These are phyloP conservation scores for Xiphophorus birchmanni DNA, from an alignment of 2,797 vertebrate genomes.

Conservation along the genomic window DNA sequence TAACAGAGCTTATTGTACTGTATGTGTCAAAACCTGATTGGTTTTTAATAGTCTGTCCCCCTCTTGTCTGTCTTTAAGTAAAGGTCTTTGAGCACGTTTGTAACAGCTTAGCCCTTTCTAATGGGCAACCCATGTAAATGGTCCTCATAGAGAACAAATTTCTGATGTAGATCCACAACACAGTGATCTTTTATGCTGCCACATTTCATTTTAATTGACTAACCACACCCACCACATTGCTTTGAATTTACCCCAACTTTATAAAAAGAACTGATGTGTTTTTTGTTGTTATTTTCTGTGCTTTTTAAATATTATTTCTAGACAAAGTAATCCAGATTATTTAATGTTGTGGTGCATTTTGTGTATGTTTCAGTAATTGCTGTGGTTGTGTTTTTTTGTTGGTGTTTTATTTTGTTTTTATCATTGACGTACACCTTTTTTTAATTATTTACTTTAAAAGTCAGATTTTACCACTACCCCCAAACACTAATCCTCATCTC, in stretches of 20 bases:
- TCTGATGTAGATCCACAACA: slow-evolving; percentile 54
- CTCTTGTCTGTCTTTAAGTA: slow-evolving; percentile 75
- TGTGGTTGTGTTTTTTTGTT: slow-evolving; percentile 25
- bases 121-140: slow-evolving; percentile 87
- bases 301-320: slow-evolving; percentile 63
- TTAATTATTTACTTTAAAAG: slow-evolving; percentile 51
- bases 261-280: slow-evolving; percentile 61
- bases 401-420: not conserved
- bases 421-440: slow-evolving; percentile 36
- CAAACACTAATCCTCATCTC: slow-evolving; percentile 81
- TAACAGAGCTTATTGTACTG: slow-evolving; percentile 51
- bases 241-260: slow-evolving; percentile 67
- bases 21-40: slow-evolving; percentile 73
- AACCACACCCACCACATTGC: slow-evolving; percentile 72
- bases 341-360: slow-evolving; percentile 64
- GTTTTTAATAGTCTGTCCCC: slow-evolving; percentile 64
- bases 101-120: slow-evolving; percentile 74
- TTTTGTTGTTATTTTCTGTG: slow-evolving; percentile 68
- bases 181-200: slow-evolving; percentile 49
- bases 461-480: slow-evolving; percentile 19
- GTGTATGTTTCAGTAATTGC: slow-evolving; percentile 50
- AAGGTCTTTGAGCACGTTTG: slow-evolving; percentile 70
- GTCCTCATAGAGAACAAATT: slow-evolving; percentile 77
- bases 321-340: slow-evolving; percentile 22
- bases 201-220: slow-evolving; percentile 74